Evolutionary conservation across 2,888 invertebrate species (phyloP).

Genomic region (Marronus borbonicus): DNA sequence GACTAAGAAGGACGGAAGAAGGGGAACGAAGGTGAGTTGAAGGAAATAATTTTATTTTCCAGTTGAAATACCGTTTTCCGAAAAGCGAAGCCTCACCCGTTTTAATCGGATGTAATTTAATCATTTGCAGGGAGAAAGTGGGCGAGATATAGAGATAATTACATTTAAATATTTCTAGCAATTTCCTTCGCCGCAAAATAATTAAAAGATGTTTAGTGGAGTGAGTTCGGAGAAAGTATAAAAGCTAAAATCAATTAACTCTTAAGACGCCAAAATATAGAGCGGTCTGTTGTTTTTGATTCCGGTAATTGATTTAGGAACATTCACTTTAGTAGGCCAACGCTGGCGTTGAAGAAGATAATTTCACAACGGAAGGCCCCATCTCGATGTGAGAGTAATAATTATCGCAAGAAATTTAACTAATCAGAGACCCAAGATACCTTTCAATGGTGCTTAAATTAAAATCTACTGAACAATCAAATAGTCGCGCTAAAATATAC

Average conservation of each 20-base stretch:
- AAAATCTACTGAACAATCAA: not conserved
- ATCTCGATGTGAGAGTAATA: not conserved
- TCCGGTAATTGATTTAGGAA: conserved; percentile 21
- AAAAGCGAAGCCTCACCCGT: conserved; percentile 14
- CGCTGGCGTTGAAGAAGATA: not conserved
- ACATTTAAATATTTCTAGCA: conserved; percentile 37
- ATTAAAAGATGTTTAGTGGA: conserved; percentile 29
- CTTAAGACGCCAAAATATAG: not conserved
- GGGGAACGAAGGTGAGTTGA: not conserved
- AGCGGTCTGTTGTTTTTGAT: conserved; percentile 28
- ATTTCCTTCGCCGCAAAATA: conserved; percentile 18
- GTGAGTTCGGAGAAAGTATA: not conserved
- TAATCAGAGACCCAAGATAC: not conserved
- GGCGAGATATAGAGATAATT: conserved; percentile 26
- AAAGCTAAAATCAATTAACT: conserved; percentile 26
- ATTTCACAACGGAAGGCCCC: not conserved
- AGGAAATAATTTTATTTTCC: conserved; percentile 40
- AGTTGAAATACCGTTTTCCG: conserved; percentile 24
- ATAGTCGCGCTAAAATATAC: too few relatives aligned
- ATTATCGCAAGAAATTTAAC: too few relatives aligned
- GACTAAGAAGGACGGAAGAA: not conserved
- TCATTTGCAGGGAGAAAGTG: conserved; percentile 7
- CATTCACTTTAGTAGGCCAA: not conserved
- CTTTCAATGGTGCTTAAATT: not conserved
- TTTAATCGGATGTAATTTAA: conserved; percentile 45